A percentile compares a stretch with the other conserved stretches of the same genome.
Conservation (phyloP, 2,113 vertebrate species). For the Cebidichthys violaceus region DNA sequence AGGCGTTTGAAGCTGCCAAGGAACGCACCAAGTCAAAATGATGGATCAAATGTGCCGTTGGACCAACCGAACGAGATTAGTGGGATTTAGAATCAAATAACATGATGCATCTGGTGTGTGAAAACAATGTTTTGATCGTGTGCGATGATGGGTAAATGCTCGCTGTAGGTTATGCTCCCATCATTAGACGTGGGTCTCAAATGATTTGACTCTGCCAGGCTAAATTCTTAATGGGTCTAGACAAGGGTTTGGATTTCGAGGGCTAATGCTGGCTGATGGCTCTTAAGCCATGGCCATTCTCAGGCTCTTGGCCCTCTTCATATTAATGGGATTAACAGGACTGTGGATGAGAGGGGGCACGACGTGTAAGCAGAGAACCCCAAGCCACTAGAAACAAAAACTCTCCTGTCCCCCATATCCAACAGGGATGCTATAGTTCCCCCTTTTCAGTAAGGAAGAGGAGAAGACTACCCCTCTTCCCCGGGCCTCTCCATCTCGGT, state of each 20-base stretch:
- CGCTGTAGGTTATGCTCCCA: conserved; percentile 46
- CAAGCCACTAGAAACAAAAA: conserved; percentile 75
- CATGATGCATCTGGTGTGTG: conserved; percentile 22
- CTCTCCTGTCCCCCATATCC: conserved; percentile 62
- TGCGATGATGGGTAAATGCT: conserved; percentile 5
- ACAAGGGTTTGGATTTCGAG: conserved; percentile 80
- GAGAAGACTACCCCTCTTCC: conserved; percentile 49
- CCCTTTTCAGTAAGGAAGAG: conserved; percentile 50
- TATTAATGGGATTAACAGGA: conserved; percentile 85
- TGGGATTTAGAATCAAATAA: conserved; percentile 11
- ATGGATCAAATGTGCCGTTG: conserved; percentile 22
- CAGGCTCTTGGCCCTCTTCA: conserved; percentile 75
- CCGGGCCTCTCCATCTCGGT: conserved; percentile 50
- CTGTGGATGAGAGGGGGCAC: conserved; percentile 72
- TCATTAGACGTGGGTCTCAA: conserved; percentile 62
- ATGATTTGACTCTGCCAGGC: conserved; percentile 70
- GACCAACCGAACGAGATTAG: conserved; percentile 33
- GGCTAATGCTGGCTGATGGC: conserved; percentile 80
- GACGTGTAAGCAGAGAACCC: conserved; percentile 77
- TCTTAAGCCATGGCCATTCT: conserved; percentile 76
- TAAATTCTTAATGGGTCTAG: conserved; percentile 77
- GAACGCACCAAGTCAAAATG: conserved; percentile 21
- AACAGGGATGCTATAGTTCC: conserved; percentile 67
- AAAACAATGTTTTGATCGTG: conserved; percentile 1
- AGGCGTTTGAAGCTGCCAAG: conserved; percentile 31